Evolutionary conservation across 2,888 invertebrate genomes (phyloP).

Genomic region (Craniophora ligustri): DNA sequence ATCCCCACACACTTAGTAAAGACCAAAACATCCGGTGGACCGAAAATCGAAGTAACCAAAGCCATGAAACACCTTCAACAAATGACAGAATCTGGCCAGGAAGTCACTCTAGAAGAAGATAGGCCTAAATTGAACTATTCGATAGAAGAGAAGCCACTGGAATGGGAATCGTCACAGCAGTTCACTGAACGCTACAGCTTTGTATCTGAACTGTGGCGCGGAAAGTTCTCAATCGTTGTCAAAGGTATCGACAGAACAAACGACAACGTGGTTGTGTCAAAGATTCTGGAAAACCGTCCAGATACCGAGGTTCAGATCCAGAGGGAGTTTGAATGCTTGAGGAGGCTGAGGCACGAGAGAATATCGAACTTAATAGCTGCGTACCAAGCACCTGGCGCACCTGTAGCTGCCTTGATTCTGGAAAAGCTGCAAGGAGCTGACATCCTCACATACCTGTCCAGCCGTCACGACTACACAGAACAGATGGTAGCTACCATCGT

Average conservation of each 20-base stretch:
- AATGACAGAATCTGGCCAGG: constrained; percentile 94
- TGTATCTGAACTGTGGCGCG: constrained; percentile 95
- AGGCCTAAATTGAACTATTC: constrained; percentile 92
- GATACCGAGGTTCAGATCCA: constrained; percentile 91
- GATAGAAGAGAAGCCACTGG: constrained; percentile 92
- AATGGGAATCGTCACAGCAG: constrained; percentile 91
- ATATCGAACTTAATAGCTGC: constrained; percentile 93
- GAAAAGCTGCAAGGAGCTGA: constrained; percentile 97
- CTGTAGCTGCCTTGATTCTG: constrained; percentile 92
- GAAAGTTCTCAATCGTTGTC: constrained; percentile 95
- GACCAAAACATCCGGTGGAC: constrained; percentile 91
- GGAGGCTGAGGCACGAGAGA: constrained; percentile 95
- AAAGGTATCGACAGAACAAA: constrained; percentile 93
- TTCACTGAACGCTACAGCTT: constrained; percentile 94
- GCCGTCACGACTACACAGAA: constrained; percentile 96
- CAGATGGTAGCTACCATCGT: constrained; percentile 96
- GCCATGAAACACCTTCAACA: constrained; percentile 96
- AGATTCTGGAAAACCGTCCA: constrained; percentile 92
- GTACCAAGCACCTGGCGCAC: constrained; percentile 91
- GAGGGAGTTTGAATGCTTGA: constrained; percentile 95
- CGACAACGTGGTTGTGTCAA: constrained; percentile 94
- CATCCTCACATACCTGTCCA: constrained; percentile 95
- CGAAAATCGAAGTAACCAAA: constrained; percentile 93
- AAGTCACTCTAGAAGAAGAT: constrained; percentile 90
- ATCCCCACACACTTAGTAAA: constrained; percentile 93